A percentile compares a stretch with the other conserved stretches of the same genome.
Conservation (phyloP, 2,797 vertebrate species). For the Peromyscus aztecus region DNA sequence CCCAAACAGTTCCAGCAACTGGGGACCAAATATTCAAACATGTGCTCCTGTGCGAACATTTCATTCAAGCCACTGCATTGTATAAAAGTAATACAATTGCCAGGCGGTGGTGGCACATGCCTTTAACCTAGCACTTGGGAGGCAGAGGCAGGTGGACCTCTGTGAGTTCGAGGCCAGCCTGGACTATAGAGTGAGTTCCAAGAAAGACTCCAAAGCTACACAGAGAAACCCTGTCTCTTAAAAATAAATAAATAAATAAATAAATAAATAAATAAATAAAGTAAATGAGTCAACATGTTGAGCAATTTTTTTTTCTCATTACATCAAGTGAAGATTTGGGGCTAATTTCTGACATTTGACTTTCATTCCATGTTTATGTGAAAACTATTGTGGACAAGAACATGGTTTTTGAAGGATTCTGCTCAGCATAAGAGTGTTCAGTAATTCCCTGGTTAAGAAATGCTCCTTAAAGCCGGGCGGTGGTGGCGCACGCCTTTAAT, state of each 20-base stretch:
- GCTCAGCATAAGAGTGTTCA: not conserved
- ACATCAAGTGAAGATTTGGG: not conserved
- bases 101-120: too few species aligned
- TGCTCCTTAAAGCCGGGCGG: not conserved
- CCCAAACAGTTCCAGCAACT: not conserved
- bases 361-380: not conserved
- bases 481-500: too few species aligned
- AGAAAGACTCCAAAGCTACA: too few species aligned
- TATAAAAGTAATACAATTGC: not conserved
- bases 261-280: too few species aligned
- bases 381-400: not conserved
- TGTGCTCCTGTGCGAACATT: not conserved
- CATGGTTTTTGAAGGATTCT: not conserved
- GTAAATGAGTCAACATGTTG: not conserved
- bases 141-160: too few species aligned
- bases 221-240: too few species aligned
- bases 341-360: not conserved
- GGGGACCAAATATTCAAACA: not conserved
- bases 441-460: not conserved
- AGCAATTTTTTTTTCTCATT: not conserved
- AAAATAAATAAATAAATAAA: too few species aligned
- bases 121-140: too few species aligned
- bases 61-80: not conserved
- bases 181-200: too few species aligned
- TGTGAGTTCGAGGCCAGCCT: too few species aligned